Base-by-base conservation (phyloP, 2,113 vertebrate genomes). In the Laticauda laticaudata region DNA sequence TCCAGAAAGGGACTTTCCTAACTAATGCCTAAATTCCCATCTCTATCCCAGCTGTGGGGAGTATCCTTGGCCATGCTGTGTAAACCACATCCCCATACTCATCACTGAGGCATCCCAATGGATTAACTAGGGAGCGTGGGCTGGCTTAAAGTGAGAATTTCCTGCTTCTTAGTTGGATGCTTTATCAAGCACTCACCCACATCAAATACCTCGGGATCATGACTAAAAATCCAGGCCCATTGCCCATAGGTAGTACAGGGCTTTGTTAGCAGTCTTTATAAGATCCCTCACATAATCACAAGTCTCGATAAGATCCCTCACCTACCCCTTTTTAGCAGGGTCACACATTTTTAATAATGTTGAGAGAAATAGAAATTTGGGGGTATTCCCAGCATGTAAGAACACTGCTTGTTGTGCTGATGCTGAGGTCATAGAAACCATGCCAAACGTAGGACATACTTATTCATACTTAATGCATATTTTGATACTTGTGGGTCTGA, bases 51-150 rank as follows among this genome's bases (percentile, higher is more conserved):
- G 87, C 55, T 86, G 94, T 34, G 8, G 92, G 95, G 96, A 95
- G 95, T 95, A 93, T 94, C 95, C 61, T 2, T 92, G 93, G 93
- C 94, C 93, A 48, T 90, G 75, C 89, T 94, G 93, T 95, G 96
- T 94, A 97, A 97, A 96, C 96, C 96, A 97, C 96, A 96, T 96
- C 93, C 95, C 96, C 94, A 96, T 94, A 96, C 94, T 98, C 98
- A 97, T 96, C 96, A 96, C 96, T 88, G 95, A 97, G 96, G 97
- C 98, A 98, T 96, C 97, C 95, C 95, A 88, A 92, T 48, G 93
- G 96, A 97, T 96, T 96, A 96, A 93, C 96, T 55, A 69, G n/a
- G 93, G 96, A 96, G 96, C 94, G 93, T 95, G 96, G 97, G 96
- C 94, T 90, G 96, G 94, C 95, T 96, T 96, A 92, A 94, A 95